A percentile compares a stretch with the other conserved stretches of the same genome.
Evolutionary conservation across 2,797 vertebrate species (phyloP).

Genomic region (Ibycter americanus): DNA sequence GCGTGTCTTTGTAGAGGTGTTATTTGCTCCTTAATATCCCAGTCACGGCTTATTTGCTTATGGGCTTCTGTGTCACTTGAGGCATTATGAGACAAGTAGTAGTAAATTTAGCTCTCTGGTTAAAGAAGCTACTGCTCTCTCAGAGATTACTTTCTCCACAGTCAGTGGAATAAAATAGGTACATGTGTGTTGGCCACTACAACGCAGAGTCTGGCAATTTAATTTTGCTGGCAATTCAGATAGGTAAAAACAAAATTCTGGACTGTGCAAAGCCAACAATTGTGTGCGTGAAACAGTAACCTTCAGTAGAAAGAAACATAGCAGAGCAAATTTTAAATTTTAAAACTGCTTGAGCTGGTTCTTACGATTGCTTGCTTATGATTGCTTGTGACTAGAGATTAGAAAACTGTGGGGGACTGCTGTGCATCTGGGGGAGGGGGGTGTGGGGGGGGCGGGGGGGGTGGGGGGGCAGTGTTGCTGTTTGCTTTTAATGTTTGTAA

Average conservation of each 20-base stretch:
- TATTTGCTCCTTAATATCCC: not conserved
- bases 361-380: not conserved
- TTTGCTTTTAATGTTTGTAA: not conserved
- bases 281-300: not conserved
- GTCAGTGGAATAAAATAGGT: not conserved
- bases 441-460: not conserved
- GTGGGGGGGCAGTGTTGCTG: not conserved
- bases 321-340: not conserved
- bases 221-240: not conserved
- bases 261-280: not conserved
- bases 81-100: not conserved
- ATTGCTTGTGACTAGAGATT: not conserved
- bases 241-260: not conserved
- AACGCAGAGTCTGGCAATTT: not conserved
- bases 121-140: not conserved
- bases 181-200: not conserved
- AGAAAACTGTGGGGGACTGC: not conserved
- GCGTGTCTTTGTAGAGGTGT: not conserved
- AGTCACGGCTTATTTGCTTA: not conserved
- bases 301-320: not conserved
- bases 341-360: not conserved
- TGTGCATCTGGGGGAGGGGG: not conserved
- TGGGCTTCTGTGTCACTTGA: slow-evolving; percentile 2
- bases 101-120: slow-evolving; percentile 29
- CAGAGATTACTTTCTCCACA: not conserved